These are phyloP conservation scores for Desoria tigrina DNA, from an alignment of 2,888 invertebrate genomes.

Conservation along the genomic window DNA sequence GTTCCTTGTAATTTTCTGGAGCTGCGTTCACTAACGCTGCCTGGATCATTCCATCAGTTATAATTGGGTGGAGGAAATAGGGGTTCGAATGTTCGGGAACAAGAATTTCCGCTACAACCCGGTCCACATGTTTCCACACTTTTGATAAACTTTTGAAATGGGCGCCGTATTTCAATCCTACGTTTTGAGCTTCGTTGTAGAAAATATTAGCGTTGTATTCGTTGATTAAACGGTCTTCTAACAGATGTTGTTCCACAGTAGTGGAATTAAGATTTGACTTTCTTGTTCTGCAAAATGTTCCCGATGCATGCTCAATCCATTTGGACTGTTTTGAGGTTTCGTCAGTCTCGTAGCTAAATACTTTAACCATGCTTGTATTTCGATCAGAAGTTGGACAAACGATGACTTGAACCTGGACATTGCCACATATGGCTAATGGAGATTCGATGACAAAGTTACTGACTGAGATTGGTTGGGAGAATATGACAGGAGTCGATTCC, in stretches of 20 bases:
- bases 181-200: slow-evolving; percentile 11
- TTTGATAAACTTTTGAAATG: slow-evolving; percentile 22
- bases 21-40: slow-evolving; percentile 18
- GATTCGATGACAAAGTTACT: slow-evolving; percentile 32
- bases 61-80: slow-evolving; percentile 12
- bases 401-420: slow-evolving; percentile 13
- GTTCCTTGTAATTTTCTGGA: slow-evolving; percentile 8
- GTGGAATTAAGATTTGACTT: too few relatives aligned
- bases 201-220: slow-evolving; percentile 7
- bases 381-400: slow-evolving; percentile 1
- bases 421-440: slow-evolving; percentile 18
- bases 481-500: slow-evolving; percentile 1
- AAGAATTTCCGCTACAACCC: neutral
- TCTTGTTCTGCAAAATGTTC: too few relatives aligned
- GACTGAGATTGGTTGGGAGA: slow-evolving; percentile 31
- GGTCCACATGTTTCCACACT: slow-evolving; percentile 8
- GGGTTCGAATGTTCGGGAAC: neutral
- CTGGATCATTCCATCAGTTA: slow-evolving; percentile 21
- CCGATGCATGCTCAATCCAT: neutral
- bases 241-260: too few relatives aligned
- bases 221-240: too few relatives aligned
- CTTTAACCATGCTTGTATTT: slow-evolving; percentile 10
- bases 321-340: slow-evolving; percentile 9
- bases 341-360: slow-evolving; percentile 9
- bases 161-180: slow-evolving; percentile 25